A percentile compares a stretch with the other conserved stretches of the same genome.
Conservation (phyloP, 1,140 invertebrate species). For the Magallana gigas region DNA sequence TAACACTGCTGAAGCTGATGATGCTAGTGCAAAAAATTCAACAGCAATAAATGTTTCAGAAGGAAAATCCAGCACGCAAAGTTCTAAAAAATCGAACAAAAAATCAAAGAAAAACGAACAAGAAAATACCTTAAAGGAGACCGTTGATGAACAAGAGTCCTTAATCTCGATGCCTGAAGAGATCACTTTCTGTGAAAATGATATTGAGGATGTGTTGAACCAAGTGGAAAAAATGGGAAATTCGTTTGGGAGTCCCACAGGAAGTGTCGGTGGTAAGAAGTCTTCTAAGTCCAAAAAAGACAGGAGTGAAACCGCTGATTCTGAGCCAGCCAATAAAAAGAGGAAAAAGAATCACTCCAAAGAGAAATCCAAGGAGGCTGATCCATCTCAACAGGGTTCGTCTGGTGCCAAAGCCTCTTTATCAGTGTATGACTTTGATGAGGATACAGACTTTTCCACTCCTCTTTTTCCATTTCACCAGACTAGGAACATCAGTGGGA, state of each 20-base stretch:
- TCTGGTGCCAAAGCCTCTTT: slow-evolving; percentile 50
- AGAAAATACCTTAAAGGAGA: slow-evolving; percentile 11
- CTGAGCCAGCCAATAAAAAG: slow-evolving; percentile 65
- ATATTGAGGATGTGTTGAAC: slow-evolving; percentile 73
- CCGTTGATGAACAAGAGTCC: slow-evolving; percentile 40
- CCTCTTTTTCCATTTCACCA: slow-evolving; percentile 59
- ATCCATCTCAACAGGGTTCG: slow-evolving; percentile 35
- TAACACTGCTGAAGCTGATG: slow-evolving; percentile 13
- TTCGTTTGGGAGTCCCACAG: slow-evolving; percentile 31
- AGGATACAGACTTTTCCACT: slow-evolving; percentile 63
- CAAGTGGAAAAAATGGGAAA: slow-evolving; percentile 73
- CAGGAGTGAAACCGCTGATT: slow-evolving; percentile 53
- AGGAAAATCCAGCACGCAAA: background rate
- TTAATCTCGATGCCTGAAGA: slow-evolving; percentile 65
- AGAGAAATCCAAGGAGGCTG: slow-evolving; percentile 49
- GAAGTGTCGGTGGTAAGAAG: slow-evolving; percentile 50
- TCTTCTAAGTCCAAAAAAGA: slow-evolving; percentile 60
- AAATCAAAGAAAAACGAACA: slow-evolving; percentile 42
- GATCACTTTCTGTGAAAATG: slow-evolving; percentile 72
- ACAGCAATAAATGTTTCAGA: background rate
- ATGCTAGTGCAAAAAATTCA: background rate
- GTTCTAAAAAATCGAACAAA: slow-evolving; percentile 42
- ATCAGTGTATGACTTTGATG: slow-evolving; percentile 73
- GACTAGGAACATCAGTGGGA: slow-evolving; percentile 5
- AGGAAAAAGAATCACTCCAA: slow-evolving; percentile 62